These are phyloP conservation scores for Ascaphus truei DNA, from an alignment of 2,113 vertebrate genomes.

Conservation along the genomic window DNA sequence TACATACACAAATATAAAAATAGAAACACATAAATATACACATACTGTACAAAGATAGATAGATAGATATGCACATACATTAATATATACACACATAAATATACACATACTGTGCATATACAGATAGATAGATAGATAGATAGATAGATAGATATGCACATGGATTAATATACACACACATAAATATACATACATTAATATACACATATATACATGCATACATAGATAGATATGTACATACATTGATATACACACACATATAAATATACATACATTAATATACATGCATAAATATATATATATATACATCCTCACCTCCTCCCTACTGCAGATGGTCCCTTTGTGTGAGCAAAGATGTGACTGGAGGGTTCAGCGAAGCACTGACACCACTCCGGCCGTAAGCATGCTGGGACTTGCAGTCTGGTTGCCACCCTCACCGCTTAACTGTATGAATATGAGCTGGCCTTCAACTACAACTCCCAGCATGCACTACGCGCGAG, in stretches of 20 bases:
- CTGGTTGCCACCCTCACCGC: background rate
- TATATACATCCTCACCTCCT: background rate
- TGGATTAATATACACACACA: background rate
- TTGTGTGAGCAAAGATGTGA: background rate
- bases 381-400: background rate
- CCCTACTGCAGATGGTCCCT: constrained; percentile 8
- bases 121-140: background rate
- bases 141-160: background rate
- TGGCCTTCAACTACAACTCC: background rate
- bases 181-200: background rate
- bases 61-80: background rate
- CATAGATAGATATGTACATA: too few species aligned
- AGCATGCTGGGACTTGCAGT: background rate
- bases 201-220: background rate
- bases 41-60: background rate
- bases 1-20: background rate
- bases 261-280: background rate
- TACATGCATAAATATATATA: background rate
- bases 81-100: background rate
- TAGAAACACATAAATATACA: background rate
- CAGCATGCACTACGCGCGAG: background rate
- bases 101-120: background rate
- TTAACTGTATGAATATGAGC: background rate
- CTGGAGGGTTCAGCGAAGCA: background rate
- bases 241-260: background rate